phyloP scores from a whole-genome alignment of 2,888 invertebrate genomes.

The Pilophorus perplexus region DNA sequence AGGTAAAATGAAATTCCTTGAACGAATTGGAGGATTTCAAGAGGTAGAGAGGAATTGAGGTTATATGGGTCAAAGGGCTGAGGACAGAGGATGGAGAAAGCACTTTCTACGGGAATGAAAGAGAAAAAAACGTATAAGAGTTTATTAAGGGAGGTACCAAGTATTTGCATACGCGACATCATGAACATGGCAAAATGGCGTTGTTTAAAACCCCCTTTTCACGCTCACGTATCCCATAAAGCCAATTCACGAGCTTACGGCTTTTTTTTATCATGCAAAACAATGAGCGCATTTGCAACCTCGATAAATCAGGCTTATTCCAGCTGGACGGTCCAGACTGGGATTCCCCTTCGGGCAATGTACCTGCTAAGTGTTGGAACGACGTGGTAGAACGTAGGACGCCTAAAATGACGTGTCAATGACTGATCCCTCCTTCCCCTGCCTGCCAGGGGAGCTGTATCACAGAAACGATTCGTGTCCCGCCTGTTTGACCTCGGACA shows the following conservation, averaged over 20 bases:
- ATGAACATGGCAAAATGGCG: constrained; percentile 7
- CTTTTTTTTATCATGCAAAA: too few species aligned
- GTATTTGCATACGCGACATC: constrained; percentile 2
- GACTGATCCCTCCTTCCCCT: not conserved
- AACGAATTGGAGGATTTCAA: constrained; percentile 11
- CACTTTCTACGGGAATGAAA: not conserved
- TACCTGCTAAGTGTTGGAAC: too few species aligned
- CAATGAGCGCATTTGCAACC: too few species aligned
- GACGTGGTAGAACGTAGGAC: too few species aligned
- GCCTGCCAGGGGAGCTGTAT: constrained; percentile 39
- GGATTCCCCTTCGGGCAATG: too few species aligned
- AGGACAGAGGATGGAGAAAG: not conserved
- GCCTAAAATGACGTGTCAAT: constrained; percentile 23
- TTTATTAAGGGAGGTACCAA: not conserved
- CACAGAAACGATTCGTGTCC: constrained; percentile 49
- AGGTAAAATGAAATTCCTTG: constrained; percentile 28
- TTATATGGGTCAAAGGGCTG: not conserved
- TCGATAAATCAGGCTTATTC: too few species aligned
- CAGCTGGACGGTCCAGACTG: too few species aligned
- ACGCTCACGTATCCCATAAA: too few species aligned
- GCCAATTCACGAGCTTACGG: too few species aligned
- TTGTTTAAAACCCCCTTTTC: not conserved
- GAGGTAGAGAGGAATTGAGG: not conserved
- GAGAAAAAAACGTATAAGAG: not conserved
- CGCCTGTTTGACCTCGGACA: constrained; percentile 43